These are phyloP conservation scores for Crocodylus rhombifer DNA, from an alignment of 2,797 vertebrate genomes.

Conservation along the genomic window DNA sequence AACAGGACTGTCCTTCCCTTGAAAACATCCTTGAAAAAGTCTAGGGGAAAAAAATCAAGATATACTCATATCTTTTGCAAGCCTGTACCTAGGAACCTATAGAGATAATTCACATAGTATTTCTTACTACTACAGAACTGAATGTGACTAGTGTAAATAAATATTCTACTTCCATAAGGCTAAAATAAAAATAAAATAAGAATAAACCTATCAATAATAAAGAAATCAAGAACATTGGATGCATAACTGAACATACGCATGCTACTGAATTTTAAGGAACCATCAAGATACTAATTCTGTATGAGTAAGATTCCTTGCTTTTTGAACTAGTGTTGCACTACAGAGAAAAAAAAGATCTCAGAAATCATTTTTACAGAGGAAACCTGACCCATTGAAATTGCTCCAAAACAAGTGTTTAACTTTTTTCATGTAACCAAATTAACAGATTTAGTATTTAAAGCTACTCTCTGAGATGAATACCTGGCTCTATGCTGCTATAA, in stretches of 20 bases:
- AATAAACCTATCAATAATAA: not conserved
- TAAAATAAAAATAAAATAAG: not conserved
- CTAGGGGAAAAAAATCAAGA: not conserved
- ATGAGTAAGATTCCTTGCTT: conserved; percentile 43
- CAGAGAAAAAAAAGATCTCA: conserved; percentile 67
- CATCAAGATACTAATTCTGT: not conserved
- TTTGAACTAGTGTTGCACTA: conserved; percentile 39
- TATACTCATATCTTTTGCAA: not conserved
- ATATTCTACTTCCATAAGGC: not conserved
- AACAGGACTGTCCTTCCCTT: not conserved
- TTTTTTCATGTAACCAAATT: not conserved
- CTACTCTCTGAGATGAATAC: conserved; percentile 28
- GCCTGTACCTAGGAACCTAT: not conserved
- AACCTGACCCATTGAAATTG: not conserved
- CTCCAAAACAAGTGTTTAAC: conserved; percentile 42
- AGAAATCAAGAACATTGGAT: not conserved
- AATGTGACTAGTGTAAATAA: not conserved
- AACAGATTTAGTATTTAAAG: conserved; percentile 30
- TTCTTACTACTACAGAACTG: not conserved
- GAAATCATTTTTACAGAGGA: conserved; percentile 55
- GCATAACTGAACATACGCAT: not conserved
- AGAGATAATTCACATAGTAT: not conserved
- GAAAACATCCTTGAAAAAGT: not conserved
- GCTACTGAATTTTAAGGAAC: not conserved
- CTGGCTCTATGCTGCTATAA: conserved; percentile 20